Conservation (phyloP, 37 sponge, comb jelly and placozoan genomes). For the Trichoplax adhaerens region DNA sequence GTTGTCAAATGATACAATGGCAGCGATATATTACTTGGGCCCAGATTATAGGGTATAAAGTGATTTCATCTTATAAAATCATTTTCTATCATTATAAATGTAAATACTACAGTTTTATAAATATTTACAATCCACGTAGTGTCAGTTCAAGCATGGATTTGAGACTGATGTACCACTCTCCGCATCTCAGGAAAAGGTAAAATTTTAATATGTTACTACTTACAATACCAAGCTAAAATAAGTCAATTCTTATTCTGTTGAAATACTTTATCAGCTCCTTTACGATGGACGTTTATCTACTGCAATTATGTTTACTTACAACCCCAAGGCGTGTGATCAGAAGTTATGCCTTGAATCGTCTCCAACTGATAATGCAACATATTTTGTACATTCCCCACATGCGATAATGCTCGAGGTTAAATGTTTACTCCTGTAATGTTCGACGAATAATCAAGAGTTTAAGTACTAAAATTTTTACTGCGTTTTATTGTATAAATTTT, state of each 20-base stretch:
- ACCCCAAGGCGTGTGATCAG: conserved; percentile 75
- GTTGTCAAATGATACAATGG: conserved; percentile 23
- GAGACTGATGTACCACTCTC: conserved; percentile 47
- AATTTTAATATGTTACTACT: background rate
- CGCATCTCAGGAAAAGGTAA: conserved; percentile 34
- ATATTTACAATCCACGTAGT: conserved; percentile 8
- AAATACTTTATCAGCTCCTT: conserved; percentile 13
- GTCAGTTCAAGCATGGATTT: conserved; percentile 53
- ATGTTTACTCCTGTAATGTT: background rate
- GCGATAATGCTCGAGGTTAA: conserved; percentile 67
- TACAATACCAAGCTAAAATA: background rate
- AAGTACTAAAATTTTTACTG: background rate
- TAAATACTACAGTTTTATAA: too few relatives aligned
- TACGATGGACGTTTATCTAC: conserved; percentile 53
- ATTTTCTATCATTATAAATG: too few relatives aligned
- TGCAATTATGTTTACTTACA: conserved; percentile 60
- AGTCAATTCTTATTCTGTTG: background rate
- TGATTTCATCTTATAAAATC: too few relatives aligned
- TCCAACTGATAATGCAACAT: conserved; percentile 35
- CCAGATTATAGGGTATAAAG: conserved; percentile 48
- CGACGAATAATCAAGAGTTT: background rate
- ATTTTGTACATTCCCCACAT: conserved; percentile 73
- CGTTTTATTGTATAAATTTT: background rate
- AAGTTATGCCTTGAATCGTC: conserved; percentile 75
- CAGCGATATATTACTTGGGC: conserved; percentile 49